Evolutionary conservation across 2,888 invertebrate species (phyloP).

Genomic region (Prenolepis imparis): DNA sequence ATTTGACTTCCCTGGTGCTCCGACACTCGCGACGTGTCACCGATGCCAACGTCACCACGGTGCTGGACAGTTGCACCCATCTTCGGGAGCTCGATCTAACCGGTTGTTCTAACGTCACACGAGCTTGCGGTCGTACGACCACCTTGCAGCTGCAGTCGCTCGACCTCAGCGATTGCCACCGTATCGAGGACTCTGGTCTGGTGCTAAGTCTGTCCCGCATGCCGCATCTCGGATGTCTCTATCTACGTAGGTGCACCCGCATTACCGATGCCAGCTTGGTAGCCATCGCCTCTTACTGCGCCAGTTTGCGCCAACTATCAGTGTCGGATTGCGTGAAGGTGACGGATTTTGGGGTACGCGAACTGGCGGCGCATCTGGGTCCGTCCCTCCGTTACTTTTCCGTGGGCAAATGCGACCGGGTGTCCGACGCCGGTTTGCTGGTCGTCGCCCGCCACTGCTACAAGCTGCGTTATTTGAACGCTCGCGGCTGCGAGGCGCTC

Average conservation of each 20-base stretch:
- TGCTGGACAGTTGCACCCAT: conserved; percentile 81
- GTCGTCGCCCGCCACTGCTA: conserved; percentile 95
- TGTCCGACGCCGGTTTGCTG: conserved; percentile 95
- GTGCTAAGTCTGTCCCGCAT: conserved; percentile 95
- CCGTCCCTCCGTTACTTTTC: conserved; percentile 96
- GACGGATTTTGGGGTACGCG: conserved; percentile 96
- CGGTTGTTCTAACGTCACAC: conserved; percentile 79
- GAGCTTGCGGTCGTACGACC: conserved; percentile 78
- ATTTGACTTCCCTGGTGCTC: conserved; percentile 85
- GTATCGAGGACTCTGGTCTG: conserved; percentile 94
- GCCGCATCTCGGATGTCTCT: conserved; percentile 94
- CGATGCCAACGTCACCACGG: conserved; percentile 78
- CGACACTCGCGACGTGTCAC: conserved; percentile 80
- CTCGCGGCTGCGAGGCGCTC: conserved; percentile 96
- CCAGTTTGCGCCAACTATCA: conserved; percentile 93
- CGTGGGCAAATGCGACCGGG: conserved; percentile 97
- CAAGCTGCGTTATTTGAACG: conserved; percentile 95
- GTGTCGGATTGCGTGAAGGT: conserved; percentile 96
- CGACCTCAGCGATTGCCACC: conserved; percentile 96
- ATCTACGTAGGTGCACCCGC: conserved; percentile 94
- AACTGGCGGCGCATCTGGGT: conserved; percentile 93
- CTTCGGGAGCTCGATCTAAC: conserved; percentile 81
- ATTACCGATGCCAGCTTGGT: conserved; percentile 97
- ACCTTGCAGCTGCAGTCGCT: conserved; percentile 93
- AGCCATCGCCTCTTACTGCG: conserved; percentile 96